These are phyloP conservation scores for Lithophane leautieri DNA, from an alignment of 2,888 invertebrate genomes.

Conservation along the genomic window DNA sequence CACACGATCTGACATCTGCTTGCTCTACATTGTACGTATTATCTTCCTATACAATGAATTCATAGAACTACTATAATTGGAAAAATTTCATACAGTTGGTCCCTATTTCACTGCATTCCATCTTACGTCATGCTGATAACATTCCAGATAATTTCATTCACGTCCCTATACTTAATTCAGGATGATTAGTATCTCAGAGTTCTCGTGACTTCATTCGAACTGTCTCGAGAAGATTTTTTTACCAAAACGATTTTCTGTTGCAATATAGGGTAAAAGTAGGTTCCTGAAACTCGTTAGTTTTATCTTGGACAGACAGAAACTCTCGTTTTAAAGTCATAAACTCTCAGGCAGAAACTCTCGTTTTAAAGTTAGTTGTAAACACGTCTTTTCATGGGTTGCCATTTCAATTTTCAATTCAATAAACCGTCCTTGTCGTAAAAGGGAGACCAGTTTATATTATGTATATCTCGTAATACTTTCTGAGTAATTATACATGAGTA, in stretches of 20 bases:
- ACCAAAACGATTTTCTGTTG: neutral
- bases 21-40: slow-evolving; percentile 19
- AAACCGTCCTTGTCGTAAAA: neutral
- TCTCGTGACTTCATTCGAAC: neutral
- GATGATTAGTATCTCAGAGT: neutral
- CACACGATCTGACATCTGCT: slow-evolving; percentile 5
- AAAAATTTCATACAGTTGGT: slow-evolving; percentile 10
- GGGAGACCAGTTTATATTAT: neutral
- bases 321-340: neutral
- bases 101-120: slow-evolving; percentile 9
- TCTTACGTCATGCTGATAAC: slow-evolving; percentile 20
- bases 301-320: too few species aligned
- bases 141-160: slow-evolving; percentile 14
- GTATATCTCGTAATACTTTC: slow-evolving; percentile 14
- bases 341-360: too few species aligned
- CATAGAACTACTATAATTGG: slow-evolving; percentile 12
- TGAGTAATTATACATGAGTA: slow-evolving; percentile 16
- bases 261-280: too few species aligned
- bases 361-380: neutral
- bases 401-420: slow-evolving; percentile 20
- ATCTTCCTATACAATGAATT: slow-evolving; percentile 4
- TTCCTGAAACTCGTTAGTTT: neutral
- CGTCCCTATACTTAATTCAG: neutral
- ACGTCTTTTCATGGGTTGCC: neutral
- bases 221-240: neutral